Evolutionary conservation across 2,113 vertebrate genomes (phyloP), one percentile per base, ranked within the genome.

Genomic region (Nannobrachium achirus): DNA sequence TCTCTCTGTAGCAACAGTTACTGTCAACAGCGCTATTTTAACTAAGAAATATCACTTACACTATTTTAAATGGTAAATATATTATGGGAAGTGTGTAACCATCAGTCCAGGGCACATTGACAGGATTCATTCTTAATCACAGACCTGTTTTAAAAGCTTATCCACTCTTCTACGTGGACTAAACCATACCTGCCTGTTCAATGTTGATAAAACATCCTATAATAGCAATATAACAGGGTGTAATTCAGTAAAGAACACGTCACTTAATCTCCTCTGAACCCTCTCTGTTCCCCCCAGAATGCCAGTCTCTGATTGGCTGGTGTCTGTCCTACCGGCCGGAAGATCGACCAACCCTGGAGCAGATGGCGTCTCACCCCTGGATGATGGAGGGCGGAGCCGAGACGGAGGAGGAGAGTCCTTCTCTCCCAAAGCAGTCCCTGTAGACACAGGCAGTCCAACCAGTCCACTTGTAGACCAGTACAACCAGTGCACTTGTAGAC

Each of bases 331-430:
- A 88, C 60, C 87, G 86, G 10, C 91, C 94, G 0, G 91, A 93
- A 48, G 91, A 93, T 7, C 90, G 95, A 4, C 95, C 95, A 0
- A 88, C 89, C 1, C 73, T 95, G 79, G 93, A 95, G 45, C 86
- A 95, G 83, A 91, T 96, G 55, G 84, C 94, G 50, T 75, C 83
- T 14, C 94, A 96, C 74, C 86, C 92, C 19, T 96, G 95, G 95
- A 93, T 96, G 84, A 77, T 85, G 76, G 66, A 25, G 20, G 74
- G 53, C 0, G 81, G 75, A 0, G 79, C 60, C 13, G 76, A 78
- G 64, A 75, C 75, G 6, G 69, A 67, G 8, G 78, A 73, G 25
- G 76, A 58, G 9, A 55, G 73, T 60, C 83, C 25, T 33, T 4
- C 86, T 11, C 66, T 84, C 10, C 75, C 69, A 16, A 78, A 76